Conservation (phyloP, 2,797 vertebrate species). For the Peromyscus melanophrys region DNA sequence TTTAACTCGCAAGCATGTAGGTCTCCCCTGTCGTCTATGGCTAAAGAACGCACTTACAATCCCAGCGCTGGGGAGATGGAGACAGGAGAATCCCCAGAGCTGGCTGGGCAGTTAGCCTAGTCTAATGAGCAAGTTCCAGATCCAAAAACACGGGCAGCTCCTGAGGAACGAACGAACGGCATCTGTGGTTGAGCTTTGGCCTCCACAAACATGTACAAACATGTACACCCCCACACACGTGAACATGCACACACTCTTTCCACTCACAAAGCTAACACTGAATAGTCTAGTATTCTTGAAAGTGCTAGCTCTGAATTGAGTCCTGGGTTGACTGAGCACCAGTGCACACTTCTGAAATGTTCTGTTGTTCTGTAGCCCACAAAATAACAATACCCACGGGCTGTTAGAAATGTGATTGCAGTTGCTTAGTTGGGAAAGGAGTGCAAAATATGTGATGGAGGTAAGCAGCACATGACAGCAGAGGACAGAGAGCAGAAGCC, state of each 20-base stretch:
- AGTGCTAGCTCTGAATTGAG: conserved; percentile 4
- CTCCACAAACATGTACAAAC: background rate
- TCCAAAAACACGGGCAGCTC: background rate
- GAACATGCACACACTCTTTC: background rate
- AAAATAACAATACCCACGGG: conserved; percentile 8
- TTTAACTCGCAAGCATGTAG: too few species aligned
- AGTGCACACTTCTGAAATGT: conserved; percentile 61
- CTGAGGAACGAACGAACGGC: too few species aligned
- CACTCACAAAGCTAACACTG: background rate
- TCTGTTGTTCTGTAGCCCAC: conserved; percentile 46
- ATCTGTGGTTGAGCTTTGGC: background rate
- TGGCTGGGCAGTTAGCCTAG: background rate
- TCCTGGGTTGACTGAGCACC: conserved; percentile 46
- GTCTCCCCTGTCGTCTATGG: background rate
- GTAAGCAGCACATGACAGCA: conserved; percentile 24
- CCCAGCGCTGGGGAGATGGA: background rate
- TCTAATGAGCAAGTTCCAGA: background rate
- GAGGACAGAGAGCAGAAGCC: conserved; percentile 47
- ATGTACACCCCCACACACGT: background rate
- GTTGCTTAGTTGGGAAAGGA: conserved; percentile 71
- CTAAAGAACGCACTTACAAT: background rate
- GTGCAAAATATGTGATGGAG: background rate
- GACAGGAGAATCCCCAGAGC: background rate
- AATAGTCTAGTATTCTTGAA: background rate
- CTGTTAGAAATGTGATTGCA: conserved; percentile 57